phyloP scores from a whole-genome alignment of 2,113 vertebrate genomes.

The Fregetta grallaria region DNA sequence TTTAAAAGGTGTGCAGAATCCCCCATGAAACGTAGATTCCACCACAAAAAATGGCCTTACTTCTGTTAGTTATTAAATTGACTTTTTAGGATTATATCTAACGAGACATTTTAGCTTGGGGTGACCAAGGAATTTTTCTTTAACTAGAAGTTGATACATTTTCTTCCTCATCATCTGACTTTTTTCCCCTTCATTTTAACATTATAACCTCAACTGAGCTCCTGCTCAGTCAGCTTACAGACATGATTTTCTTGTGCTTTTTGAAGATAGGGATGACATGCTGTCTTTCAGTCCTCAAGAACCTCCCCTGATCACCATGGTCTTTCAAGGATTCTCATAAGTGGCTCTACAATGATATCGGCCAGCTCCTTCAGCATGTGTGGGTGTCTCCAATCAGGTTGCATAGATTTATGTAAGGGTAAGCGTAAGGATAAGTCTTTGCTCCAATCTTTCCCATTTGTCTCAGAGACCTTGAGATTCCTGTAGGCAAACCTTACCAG shows the following conservation, averaged over 20 bases:
- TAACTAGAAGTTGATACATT: not conserved
- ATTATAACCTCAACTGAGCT: not conserved
- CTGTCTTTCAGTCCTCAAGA: not conserved
- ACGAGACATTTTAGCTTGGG: not conserved
- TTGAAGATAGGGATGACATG: not conserved
- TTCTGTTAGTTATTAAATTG: not conserved
- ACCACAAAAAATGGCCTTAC: not conserved
- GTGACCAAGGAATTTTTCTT: not conserved
- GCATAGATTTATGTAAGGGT: not conserved
- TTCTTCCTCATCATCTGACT: not conserved
- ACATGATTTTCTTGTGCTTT: not conserved
- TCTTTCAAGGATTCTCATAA: not conserved
- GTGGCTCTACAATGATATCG: not conserved
- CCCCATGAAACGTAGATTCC: not conserved
- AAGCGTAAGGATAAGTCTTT: not conserved
- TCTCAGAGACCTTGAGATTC: not conserved
- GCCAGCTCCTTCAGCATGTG: not conserved
- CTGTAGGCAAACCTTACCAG: not conserved
- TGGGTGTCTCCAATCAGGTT: not conserved
- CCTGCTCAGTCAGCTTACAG: not conserved
- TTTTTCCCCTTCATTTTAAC: not conserved
- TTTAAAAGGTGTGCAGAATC: not conserved
- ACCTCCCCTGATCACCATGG: not conserved
- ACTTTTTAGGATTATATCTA: not conserved
- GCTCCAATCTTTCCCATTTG: not conserved